Conservation (phyloP, 2,888 invertebrate species). For the Thymelicus sylvestris region DNA sequence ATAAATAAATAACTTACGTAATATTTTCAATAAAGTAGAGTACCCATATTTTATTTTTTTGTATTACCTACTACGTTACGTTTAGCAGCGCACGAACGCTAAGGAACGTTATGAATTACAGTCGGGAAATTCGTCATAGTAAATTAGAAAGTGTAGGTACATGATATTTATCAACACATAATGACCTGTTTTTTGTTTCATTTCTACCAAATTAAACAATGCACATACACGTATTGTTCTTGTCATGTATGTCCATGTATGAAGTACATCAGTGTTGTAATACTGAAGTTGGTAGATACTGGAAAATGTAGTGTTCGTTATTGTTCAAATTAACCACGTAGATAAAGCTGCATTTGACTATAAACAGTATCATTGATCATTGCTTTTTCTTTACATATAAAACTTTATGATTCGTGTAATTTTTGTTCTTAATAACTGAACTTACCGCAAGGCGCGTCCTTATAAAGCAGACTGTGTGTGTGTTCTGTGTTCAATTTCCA, state of each 20-base stretch:
- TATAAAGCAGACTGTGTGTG: constrained; percentile 11
- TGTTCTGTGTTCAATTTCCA: constrained; percentile 10
- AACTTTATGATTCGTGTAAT: background rate
- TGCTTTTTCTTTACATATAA: no score
- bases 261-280: background rate
- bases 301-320: background rate
- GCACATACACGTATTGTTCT: background rate
- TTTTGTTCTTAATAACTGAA: constrained; percentile 32
- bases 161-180: constrained; percentile 50
- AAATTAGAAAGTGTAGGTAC: constrained; percentile 80
- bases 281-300: background rate
- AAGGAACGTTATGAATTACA: background rate
- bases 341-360: background rate
- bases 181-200: background rate
- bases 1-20: no score
- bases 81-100: background rate
- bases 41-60: no score
- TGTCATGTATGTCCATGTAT: background rate
- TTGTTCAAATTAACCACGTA: background rate
- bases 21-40: no score
- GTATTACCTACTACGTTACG: background rate
- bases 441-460: constrained; percentile 41
- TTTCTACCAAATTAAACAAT: background rate
- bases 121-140: constrained; percentile 70
- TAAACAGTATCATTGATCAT: no score